Percentiles rank a stretch among this genome's conserved stretches.
Evolutionary conservation across 2,797 vertebrate species (phyloP).

Genomic region (Spizella passerina): DNA sequence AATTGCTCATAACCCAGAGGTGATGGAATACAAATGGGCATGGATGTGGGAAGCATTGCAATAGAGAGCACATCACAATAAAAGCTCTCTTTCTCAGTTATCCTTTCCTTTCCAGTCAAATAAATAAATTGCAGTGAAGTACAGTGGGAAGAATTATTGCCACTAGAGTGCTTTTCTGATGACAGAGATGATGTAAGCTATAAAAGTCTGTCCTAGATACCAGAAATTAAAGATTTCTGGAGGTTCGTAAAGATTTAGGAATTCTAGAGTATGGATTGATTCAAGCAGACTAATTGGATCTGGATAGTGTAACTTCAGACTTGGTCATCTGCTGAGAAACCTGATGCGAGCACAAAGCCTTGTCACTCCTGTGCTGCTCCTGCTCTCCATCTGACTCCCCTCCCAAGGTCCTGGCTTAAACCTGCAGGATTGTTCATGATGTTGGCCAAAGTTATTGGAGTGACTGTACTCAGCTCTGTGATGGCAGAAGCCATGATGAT

Average conservation of each 20-base stretch:
- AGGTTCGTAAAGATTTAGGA: constrained; percentile 12
- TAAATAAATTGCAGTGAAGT: constrained; percentile 39
- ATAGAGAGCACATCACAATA: constrained; percentile 15
- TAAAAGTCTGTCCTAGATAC: constrained; percentile 23
- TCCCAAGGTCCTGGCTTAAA: neutral
- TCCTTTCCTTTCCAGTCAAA: constrained; percentile 32
- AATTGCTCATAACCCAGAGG: constrained; percentile 29
- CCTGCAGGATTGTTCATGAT: neutral
- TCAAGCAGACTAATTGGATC: neutral
- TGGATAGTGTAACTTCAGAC: neutral
- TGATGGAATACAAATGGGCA: constrained; percentile 22
- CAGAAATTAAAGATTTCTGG: constrained; percentile 10
- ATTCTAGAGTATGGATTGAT: neutral
- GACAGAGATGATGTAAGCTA: neutral
- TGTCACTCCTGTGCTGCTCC: neutral
- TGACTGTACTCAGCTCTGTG: neutral
- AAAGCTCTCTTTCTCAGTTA: constrained; percentile 13
- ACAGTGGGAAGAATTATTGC: constrained; percentile 39
- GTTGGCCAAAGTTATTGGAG: neutral
- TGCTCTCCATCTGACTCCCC: neutral
- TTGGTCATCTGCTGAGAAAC: neutral
- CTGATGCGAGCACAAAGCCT: neutral
- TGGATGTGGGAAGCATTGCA: constrained; percentile 14
- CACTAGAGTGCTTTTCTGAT: constrained; percentile 26
- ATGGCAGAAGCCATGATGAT: neutral